These are phyloP conservation scores for Heliconius eleuchia DNA, from an alignment of 1,140 invertebrate species.

Conservation along the genomic window DNA sequence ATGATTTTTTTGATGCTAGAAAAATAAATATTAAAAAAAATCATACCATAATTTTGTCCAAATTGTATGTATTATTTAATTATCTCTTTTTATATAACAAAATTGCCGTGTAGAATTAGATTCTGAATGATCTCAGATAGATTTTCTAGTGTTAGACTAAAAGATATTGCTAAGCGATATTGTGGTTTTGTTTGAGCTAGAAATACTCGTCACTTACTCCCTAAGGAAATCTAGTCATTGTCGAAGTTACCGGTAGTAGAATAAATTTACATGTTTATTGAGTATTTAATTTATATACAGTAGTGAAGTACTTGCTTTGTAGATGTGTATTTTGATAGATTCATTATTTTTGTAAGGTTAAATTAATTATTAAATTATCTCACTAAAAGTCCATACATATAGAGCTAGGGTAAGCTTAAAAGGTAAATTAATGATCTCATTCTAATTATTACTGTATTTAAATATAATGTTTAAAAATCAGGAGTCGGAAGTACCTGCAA, in stretches of 20 bases:
- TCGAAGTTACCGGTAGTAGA: constrained; percentile 33
- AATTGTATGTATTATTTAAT: not conserved
- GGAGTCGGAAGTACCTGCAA: constrained; percentile 61
- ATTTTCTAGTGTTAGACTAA: constrained; percentile 22
- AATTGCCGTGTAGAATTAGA: constrained; percentile 34
- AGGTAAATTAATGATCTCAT: not conserved
- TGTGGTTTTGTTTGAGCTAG: constrained; percentile 58
- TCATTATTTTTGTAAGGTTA: constrained; percentile 37
- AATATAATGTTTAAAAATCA: constrained; percentile 23
- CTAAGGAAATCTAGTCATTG: constrained; percentile 26
- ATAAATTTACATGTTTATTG: constrained; percentile 40
- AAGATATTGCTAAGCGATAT: constrained; percentile 76
- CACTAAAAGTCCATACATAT: constrained; percentile 24
- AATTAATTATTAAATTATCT: constrained; percentile 13
- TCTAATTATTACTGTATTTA: not conserved
- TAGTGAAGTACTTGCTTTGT: constrained; percentile 30
- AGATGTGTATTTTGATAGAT: constrained; percentile 35
- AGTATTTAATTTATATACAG: constrained; percentile 26
- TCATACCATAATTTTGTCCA: not conserved
- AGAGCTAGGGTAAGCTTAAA: not conserved
- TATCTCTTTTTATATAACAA: constrained; percentile 6
- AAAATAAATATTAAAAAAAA: not conserved
- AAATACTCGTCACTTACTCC: constrained; percentile 28
- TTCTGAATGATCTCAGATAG: constrained; percentile 30
- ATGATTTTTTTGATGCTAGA: not conserved